Conservation (phyloP, 1,140 invertebrate species). For the Elysia chlorotica region DNA sequence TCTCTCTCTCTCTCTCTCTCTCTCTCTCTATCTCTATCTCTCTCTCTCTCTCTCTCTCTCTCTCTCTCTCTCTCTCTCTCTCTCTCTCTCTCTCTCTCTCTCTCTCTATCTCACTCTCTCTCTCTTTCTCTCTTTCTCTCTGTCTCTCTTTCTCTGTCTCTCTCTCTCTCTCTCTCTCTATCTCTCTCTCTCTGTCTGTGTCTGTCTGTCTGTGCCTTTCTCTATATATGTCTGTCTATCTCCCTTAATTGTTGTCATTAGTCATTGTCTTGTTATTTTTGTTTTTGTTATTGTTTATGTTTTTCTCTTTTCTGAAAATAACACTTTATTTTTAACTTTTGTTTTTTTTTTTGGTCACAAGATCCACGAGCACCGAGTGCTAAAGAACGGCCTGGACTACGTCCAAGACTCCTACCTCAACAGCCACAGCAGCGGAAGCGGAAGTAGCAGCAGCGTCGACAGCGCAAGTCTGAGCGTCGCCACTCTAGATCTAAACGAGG, state of each 20-base stretch:
- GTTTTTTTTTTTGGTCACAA: constrained; percentile 2
- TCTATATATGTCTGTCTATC: not conserved
- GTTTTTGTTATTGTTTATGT: constrained; percentile 1
- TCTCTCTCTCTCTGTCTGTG: constrained; percentile 12
- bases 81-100: constrained; percentile 13
- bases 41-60: not conserved
- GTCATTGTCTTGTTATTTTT: not conserved
- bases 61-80: constrained; percentile 12
- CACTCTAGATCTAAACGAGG: no score
- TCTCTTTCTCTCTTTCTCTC: constrained; percentile 13
- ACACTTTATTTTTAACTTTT: no score
- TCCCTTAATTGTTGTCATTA: not conserved
- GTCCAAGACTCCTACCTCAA: constrained; percentile 78
- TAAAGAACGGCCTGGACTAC: constrained; percentile 80
- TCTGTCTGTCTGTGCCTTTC: constrained; percentile 6
- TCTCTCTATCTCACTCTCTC: constrained; percentile 10
- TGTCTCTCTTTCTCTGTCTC: not conserved
- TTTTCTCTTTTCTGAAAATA: no score
- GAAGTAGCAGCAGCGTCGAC: constrained; percentile 55
- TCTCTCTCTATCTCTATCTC: not conserved
- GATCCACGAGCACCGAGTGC: constrained; percentile 70
- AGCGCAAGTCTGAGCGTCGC: constrained; percentile 43
- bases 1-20: constrained; percentile 5
- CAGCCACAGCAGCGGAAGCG: constrained; percentile 57
- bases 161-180: not conserved